Conservation (phyloP, 2,888 invertebrate species). For the Eupeodes latifasciatus region DNA sequence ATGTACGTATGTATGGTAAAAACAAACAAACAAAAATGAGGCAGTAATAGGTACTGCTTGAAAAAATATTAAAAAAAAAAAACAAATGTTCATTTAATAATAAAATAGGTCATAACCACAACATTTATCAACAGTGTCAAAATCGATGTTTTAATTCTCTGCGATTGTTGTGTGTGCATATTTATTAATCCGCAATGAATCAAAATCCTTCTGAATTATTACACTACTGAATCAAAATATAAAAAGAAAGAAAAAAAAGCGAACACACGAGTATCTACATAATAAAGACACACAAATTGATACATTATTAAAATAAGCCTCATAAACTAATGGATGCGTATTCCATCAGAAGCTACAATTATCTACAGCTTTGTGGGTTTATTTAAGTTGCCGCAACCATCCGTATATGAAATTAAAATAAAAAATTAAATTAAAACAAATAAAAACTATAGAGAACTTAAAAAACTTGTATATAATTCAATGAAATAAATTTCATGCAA, state of each 20-base stretch:
- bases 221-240: background rate
- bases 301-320: conserved; percentile 14
- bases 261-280: background rate
- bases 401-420: background rate
- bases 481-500: conserved; percentile 56
- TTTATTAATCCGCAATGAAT: conserved; percentile 33
- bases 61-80: background rate
- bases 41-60: background rate
- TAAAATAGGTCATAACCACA: conserved; percentile 11
- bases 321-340: conserved; percentile 57
- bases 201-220: conserved; percentile 41
- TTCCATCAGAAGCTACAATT: conserved; percentile 61
- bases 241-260: background rate
- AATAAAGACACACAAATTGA: conserved; percentile 16
- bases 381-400: conserved; percentile 35
- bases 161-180: background rate
- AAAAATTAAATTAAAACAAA: background rate
- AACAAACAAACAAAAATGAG: background rate
- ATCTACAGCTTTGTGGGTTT: conserved; percentile 61
- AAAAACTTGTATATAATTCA: background rate
- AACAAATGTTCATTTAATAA: conserved; percentile 20
- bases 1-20: background rate
- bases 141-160: conserved; percentile 45
- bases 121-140: conserved; percentile 56
- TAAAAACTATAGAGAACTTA: background rate